Percentiles rank a stretch among this genome's conserved stretches.
phyloP scores from a whole-genome alignment of 2,888 invertebrate species.

The Cyaniris semiargus region DNA sequence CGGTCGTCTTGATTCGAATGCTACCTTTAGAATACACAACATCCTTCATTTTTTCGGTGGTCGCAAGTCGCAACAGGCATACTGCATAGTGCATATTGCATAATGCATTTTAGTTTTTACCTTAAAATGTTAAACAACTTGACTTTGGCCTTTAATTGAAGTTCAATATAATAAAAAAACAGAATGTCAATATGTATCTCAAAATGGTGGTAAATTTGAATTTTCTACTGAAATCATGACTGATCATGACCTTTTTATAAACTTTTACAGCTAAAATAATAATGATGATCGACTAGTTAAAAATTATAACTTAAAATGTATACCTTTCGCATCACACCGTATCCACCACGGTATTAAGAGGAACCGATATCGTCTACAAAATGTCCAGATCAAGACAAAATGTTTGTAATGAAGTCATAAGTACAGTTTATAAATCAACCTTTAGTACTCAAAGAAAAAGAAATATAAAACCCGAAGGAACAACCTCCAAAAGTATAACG shows the following conservation, averaged over 20 bases:
- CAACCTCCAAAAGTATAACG: not conserved
- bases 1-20: too few relatives aligned
- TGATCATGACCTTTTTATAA: not conserved
- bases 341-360: not conserved
- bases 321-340: not conserved
- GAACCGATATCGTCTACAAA: not conserved
- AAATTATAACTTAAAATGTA: not conserved
- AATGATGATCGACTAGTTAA: not conserved
- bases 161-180: too few relatives aligned
- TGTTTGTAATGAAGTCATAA: not conserved
- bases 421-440: not conserved
- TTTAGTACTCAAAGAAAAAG: not conserved
- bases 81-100: too few relatives aligned
- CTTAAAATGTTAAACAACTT: too few relatives aligned
- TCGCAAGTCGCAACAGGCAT: too few relatives aligned
- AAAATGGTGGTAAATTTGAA: conserved; percentile 8
- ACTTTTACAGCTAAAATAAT: not conserved
- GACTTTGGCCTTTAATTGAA: too few relatives aligned
- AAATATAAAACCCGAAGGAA: not conserved
- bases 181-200: not conserved
- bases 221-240: not conserved
- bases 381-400: not conserved
- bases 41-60: too few relatives aligned
- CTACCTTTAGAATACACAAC: too few relatives aligned
- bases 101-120: too few relatives aligned